Evolutionary conservation across 2,113 vertebrate species (phyloP).

Genomic region (Campylomormyrus tamandua): DNA sequence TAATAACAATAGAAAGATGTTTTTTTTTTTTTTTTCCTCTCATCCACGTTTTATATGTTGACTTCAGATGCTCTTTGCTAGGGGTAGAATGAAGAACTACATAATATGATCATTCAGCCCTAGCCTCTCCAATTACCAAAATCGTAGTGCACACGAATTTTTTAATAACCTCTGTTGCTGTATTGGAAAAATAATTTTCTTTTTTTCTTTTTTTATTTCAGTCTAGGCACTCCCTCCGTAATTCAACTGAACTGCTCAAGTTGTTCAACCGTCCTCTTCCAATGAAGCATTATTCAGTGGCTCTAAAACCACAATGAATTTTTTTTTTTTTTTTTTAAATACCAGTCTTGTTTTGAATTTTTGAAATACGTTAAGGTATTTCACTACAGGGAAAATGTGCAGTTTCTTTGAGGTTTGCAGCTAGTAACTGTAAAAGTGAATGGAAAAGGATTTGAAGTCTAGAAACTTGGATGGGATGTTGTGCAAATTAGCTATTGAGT

Average conservation of each 20-base stretch:
- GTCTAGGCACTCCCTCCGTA: not conserved
- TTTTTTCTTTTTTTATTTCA: not conserved
- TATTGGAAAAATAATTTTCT: not conserved
- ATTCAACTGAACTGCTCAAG: slow-evolving; percentile 2
- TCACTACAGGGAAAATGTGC: not conserved
- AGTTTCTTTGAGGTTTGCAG: not conserved
- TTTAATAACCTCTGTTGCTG: not conserved
- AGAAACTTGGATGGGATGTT: no score
- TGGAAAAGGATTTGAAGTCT: not conserved
- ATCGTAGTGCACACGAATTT: not conserved
- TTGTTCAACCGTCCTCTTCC: slow-evolving; percentile 2
- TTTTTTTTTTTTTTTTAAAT: not conserved
- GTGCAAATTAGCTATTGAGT: not conserved
- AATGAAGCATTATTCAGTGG: not conserved
- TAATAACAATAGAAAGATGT: not conserved
- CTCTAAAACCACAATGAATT: slow-evolving; percentile 6
- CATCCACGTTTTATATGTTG: not conserved
- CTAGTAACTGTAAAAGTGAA: not conserved
- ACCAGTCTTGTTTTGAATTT: not conserved
- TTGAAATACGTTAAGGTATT: not conserved
- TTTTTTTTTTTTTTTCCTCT: not conserved
- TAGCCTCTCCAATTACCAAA: not conserved
- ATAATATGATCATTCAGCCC: not conserved
- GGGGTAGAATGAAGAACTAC: not conserved
- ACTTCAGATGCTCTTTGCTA: not conserved